Evolutionary conservation across 2,888 invertebrate species (phyloP).

Genomic region (Deroplatys truncata): DNA sequence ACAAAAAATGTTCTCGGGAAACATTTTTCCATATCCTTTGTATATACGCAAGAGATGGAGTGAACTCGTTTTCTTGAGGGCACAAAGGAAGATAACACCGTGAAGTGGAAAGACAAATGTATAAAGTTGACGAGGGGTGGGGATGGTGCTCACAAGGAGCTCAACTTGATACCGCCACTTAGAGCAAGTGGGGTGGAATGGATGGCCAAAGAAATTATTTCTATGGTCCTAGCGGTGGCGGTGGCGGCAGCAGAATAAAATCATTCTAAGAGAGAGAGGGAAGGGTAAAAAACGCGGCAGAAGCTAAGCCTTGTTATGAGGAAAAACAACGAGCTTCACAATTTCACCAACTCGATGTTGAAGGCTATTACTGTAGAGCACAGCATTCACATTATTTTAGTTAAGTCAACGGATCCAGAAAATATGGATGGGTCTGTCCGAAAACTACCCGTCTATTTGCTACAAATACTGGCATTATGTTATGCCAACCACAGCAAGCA

Average conservation of each 20-base stretch:
- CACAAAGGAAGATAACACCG: neutral
- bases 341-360: too few species aligned
- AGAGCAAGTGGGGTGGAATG: neutral
- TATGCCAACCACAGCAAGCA: too few species aligned
- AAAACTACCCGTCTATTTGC: too few species aligned
- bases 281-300: neutral
- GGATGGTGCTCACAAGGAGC: neutral
- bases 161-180: neutral
- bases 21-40: neutral
- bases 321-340: neutral
- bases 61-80: neutral
- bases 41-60: neutral
- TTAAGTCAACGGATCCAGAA: too few species aligned
- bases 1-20: neutral
- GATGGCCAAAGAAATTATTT: neutral
- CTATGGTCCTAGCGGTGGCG: neutral
- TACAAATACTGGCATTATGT: too few species aligned
- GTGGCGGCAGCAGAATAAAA: neutral
- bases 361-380: too few species aligned
- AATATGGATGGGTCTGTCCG: too few species aligned
- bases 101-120: neutral
- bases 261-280: neutral
- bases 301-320: neutral
- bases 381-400: too few species aligned
- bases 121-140: neutral